Percentiles rank a stretch among this genome's conserved stretches.
phyloP scores from a whole-genome alignment of 2,888 invertebrate genomes.

The Drosophila nr. medialis region DNA sequence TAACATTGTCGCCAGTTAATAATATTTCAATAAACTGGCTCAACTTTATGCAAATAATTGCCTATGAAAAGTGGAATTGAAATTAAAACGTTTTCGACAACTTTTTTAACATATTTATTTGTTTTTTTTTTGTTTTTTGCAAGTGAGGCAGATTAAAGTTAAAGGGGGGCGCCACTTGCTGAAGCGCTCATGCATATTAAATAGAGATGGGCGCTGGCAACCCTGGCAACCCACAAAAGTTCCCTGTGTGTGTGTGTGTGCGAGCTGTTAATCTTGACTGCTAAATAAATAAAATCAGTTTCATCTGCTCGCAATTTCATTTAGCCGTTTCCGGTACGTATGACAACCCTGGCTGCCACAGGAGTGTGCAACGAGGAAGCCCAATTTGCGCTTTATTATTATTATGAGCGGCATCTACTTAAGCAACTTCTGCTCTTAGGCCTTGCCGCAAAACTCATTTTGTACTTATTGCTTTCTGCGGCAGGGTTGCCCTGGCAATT shows the following conservation, averaged over 20 bases:
- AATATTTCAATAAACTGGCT: constrained; percentile 66
- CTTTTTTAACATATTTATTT: not conserved
- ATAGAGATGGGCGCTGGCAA: constrained; percentile 36
- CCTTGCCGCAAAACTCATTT: constrained; percentile 5
- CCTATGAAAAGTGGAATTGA: constrained; percentile 12
- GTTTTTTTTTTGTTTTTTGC: not conserved
- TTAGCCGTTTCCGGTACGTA: constrained; percentile 18
- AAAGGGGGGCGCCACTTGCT: constrained; percentile 8
- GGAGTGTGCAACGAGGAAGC: constrained; percentile 66
- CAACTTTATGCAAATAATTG: constrained; percentile 55
- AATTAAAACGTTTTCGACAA: constrained; percentile 9
- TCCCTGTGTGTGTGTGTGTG: not conserved
- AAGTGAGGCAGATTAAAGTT: not conserved
- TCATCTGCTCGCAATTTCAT: constrained; percentile 63
- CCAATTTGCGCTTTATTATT: constrained; percentile 50
- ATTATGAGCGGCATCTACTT: constrained; percentile 24
- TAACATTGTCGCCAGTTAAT: constrained; percentile 77
- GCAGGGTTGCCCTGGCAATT: constrained; percentile 48
- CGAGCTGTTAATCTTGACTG: constrained; percentile 58
- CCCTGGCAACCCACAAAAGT: constrained; percentile 29
- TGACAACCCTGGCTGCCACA: constrained; percentile 25
- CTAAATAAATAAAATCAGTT: constrained; percentile 79
- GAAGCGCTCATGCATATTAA: constrained; percentile 66
- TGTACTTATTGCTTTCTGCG: constrained; percentile 11
- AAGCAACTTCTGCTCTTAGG: constrained; percentile 3